phyloP scores from a whole-genome alignment of 2,797 vertebrate genomes.

The Morelia viridis region DNA sequence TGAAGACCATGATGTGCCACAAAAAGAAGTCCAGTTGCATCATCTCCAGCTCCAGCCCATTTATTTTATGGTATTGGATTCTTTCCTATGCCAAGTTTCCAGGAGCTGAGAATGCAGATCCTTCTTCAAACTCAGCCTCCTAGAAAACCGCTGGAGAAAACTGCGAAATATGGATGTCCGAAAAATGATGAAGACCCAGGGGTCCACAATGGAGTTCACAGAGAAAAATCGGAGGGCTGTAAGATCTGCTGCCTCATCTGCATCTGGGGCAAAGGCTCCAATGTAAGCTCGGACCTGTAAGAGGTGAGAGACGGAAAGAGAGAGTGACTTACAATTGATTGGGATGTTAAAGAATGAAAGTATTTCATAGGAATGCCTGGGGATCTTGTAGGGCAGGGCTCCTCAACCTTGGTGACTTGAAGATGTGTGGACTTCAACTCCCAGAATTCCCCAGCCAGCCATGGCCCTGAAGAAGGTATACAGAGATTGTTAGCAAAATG shows the following conservation, averaged over 20 bases:
- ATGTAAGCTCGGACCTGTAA: slow-evolving; percentile 73
- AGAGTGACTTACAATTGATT: not conserved
- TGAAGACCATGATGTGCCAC: not conserved
- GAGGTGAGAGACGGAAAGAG: not conserved
- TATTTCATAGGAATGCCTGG: not conserved
- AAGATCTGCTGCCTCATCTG: slow-evolving; percentile 69
- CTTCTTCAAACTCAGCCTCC: slow-evolving; percentile 45
- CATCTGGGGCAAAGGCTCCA: slow-evolving; percentile 59
- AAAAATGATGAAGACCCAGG: slow-evolving; percentile 84
- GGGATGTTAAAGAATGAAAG: not conserved
- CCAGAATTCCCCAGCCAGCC: not conserved
- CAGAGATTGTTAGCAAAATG: not conserved
- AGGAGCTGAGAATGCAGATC: slow-evolving; percentile 20
- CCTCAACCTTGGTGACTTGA: too few relatives aligned
- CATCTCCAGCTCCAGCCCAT: not conserved
- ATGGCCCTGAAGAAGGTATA: not conserved
- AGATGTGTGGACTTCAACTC: too few relatives aligned
- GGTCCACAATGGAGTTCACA: slow-evolving; percentile 79
- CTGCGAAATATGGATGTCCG: slow-evolving; percentile 76
- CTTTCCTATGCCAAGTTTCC: slow-evolving; percentile 40
- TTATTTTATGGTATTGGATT: slow-evolving; percentile 14
- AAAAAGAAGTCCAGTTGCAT: not conserved
- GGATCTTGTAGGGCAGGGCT: not conserved
- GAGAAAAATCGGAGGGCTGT: slow-evolving; percentile 76
- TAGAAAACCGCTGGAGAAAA: slow-evolving; percentile 67